These are phyloP conservation scores for Pseudochirops corinnae DNA, from an alignment of 2,797 vertebrate species.

Conservation along the genomic window DNA sequence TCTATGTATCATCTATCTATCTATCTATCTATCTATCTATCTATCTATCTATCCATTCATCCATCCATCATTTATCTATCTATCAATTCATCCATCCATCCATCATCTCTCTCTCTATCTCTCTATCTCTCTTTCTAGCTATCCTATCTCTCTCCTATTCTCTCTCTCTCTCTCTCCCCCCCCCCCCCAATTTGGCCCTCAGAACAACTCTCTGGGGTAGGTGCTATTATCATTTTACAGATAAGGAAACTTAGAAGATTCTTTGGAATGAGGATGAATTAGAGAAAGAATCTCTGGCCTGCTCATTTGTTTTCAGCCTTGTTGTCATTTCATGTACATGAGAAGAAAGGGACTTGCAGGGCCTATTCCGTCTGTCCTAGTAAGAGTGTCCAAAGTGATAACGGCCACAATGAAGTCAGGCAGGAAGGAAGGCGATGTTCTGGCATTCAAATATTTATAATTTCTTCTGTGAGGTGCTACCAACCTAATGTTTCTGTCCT, in stretches of 20 bases:
- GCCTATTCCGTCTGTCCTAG: conserved; percentile 45
- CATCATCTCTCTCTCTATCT: too few species aligned
- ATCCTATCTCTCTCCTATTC: too few species aligned
- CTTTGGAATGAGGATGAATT: conserved; percentile 74
- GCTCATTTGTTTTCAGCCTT: conserved; percentile 64
- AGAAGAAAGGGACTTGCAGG: conserved; percentile 71
- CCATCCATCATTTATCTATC: too few species aligned
- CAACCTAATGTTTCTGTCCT: conserved; percentile 11
- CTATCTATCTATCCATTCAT: too few species aligned
- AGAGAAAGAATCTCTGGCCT: conserved; percentile 73
- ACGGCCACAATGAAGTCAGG: neutral
- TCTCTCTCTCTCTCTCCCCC: neutral
- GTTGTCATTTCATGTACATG: conserved; percentile 70
- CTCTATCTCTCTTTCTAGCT: too few species aligned
- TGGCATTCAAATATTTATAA: neutral
- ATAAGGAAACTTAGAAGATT: neutral
- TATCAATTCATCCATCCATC: too few species aligned
- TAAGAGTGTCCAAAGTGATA: neutral
- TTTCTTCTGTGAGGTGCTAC: neutral
- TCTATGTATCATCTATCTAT: too few species aligned
- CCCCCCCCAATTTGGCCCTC: neutral
- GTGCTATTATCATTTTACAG: neutral
- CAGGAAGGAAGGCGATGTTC: conserved; percentile 68
- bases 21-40: too few species aligned
- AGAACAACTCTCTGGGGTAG: neutral